Conservation (phyloP, 2,888 invertebrate species). For the Eupithecia tripunctaria region DNA sequence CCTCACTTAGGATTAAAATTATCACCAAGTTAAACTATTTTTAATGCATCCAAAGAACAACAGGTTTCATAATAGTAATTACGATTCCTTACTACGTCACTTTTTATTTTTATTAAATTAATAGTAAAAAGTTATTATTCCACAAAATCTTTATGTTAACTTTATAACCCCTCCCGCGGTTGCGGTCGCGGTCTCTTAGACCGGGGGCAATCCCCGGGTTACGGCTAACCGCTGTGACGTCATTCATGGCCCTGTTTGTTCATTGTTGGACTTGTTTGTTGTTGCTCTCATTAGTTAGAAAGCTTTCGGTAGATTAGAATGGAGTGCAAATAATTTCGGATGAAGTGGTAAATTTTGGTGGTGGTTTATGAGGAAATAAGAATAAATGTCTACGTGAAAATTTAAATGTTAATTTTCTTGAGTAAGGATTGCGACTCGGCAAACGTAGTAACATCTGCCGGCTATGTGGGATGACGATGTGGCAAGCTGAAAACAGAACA, state of each 20-base stretch:
- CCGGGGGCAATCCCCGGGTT: conserved; percentile 57
- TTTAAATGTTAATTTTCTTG: too few relatives aligned
- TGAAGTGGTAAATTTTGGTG: background rate
- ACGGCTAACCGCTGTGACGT: conserved; percentile 58
- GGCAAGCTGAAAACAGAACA: too few relatives aligned
- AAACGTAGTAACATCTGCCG: too few relatives aligned
- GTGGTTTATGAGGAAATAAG: background rate
- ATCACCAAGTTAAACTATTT: too few relatives aligned
- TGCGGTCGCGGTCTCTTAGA: conserved; percentile 32
- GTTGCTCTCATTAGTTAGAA: conserved; percentile 40
- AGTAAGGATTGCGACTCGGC: too few relatives aligned
- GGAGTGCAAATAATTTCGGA: conserved; percentile 22
- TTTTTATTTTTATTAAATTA: too few relatives aligned
- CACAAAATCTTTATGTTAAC: background rate
- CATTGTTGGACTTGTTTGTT: conserved; percentile 48
- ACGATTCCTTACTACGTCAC: too few relatives aligned
- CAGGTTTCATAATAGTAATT: too few relatives aligned
- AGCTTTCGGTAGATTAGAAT: conserved; percentile 32
- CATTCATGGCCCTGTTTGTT: conserved; percentile 48
- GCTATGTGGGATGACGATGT: too few relatives aligned
- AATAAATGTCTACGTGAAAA: too few relatives aligned
- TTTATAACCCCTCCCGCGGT: conserved; percentile 52
- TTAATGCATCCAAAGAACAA: too few relatives aligned
- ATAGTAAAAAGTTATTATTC: background rate
- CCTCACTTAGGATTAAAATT: too few relatives aligned